A percentile compares a stretch with the other conserved stretches of the same genome.
Evolutionary conservation across 2,888 invertebrate genomes (phyloP).

Genomic region (Cylloceria caligata): DNA sequence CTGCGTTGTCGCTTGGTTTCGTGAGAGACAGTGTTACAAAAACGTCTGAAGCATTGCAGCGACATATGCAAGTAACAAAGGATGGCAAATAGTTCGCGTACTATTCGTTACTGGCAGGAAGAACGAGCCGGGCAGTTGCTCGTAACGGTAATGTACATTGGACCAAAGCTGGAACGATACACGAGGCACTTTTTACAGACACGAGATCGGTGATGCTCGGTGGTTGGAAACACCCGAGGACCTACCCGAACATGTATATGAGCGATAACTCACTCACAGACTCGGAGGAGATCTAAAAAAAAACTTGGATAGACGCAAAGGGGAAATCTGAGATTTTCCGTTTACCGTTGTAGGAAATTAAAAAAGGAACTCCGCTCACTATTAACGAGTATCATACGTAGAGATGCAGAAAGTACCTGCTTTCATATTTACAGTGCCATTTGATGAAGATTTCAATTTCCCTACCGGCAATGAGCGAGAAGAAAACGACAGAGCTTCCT

Average conservation of each 20-base stretch:
- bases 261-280: constrained; percentile 47
- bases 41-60: constrained; percentile 1
- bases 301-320: neutral
- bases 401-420: too few relatives aligned
- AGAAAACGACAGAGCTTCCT: too few relatives aligned
- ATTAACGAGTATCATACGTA: too few relatives aligned
- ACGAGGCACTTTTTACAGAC: constrained; percentile 45
- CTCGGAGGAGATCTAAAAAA: constrained; percentile 25
- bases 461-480: too few relatives aligned
- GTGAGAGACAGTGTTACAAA: constrained; percentile 15
- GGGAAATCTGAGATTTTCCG: constrained; percentile 32
- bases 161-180: constrained; percentile 35
- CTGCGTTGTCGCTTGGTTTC: constrained; percentile 3
- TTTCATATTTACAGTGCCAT: too few relatives aligned
- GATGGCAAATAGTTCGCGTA: neutral
- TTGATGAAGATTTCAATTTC: too few relatives aligned
- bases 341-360: too few relatives aligned
- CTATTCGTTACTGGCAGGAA: constrained; percentile 1
- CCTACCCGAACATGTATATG: constrained; percentile 38
- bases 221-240: constrained; percentile 35
- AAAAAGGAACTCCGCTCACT: too few relatives aligned
- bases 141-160: constrained; percentile 11
- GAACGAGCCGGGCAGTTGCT: constrained; percentile 39
- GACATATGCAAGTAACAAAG: constrained; percentile 31
- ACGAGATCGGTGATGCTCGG: neutral